Evolutionary conservation across 1,140 invertebrate species (phyloP).

Genomic region (Penaeus japonicus): DNA sequence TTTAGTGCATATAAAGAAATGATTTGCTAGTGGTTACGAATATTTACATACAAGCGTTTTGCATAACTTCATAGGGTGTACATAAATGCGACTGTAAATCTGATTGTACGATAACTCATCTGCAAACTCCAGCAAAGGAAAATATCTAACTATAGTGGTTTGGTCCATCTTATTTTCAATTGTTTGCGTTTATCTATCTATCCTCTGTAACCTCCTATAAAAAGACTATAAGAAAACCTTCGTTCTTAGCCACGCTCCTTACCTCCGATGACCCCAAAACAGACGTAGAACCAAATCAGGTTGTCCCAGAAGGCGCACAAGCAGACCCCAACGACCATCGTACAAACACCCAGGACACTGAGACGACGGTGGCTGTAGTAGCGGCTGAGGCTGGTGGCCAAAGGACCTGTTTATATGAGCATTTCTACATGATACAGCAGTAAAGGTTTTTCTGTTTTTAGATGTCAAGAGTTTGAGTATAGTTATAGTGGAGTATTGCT

Average conservation of each 20-base stretch:
- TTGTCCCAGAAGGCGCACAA: slow-evolving; percentile 16
- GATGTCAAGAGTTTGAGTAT: no score
- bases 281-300: slow-evolving; percentile 28
- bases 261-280: slow-evolving; percentile 30
- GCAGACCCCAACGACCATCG: neutral
- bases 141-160: no score
- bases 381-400: slow-evolving; percentile 8
- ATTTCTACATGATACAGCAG: no score
- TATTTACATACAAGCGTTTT: neutral
- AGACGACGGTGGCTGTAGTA: slow-evolving; percentile 28
- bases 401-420: neutral
- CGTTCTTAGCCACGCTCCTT: neutral
- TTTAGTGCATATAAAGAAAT: neutral
- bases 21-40: neutral
- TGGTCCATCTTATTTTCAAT: no score
- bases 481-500: no score
- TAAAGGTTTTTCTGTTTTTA: no score
- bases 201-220: neutral
- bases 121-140: no score
- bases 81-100: no score
- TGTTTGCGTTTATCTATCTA: no score
- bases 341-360: neutral
- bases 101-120: no score
- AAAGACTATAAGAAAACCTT: no score
- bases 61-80: no score